Evolutionary conservation across 2,797 vertebrate genomes (phyloP).

Genomic region (Parauchenoglanis ngamensis): DNA sequence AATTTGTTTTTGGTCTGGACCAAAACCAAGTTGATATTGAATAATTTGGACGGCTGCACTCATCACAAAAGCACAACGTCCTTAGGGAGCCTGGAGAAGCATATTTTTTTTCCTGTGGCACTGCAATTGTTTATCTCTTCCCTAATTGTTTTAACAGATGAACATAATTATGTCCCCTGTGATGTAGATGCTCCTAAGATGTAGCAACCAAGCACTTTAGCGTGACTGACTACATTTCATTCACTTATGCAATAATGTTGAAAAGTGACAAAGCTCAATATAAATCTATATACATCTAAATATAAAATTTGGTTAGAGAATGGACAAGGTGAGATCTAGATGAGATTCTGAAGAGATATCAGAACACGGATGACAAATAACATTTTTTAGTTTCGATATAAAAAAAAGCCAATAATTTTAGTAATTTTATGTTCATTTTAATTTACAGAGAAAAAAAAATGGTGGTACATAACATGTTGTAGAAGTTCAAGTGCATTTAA

Average conservation of each 20-base stretch:
- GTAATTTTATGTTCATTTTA: neutral
- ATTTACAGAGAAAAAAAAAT: neutral
- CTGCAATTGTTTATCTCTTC: slow-evolving; percentile 11
- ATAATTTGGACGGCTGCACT: slow-evolving; percentile 28
- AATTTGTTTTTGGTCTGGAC: neutral
- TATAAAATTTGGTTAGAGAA: neutral
- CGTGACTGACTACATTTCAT: neutral
- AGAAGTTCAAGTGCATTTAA: neutral
- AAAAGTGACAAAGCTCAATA: neutral
- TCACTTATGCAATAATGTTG: neutral
- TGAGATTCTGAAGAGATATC: neutral
- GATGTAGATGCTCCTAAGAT: neutral
- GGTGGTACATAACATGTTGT: neutral
- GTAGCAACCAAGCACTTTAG: neutral
- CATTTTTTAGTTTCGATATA: neutral
- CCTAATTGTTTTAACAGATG: slow-evolving; percentile 44
- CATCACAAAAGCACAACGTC: slow-evolving; percentile 9
- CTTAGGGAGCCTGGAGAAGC: neutral
- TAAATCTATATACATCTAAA: neutral
- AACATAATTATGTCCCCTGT: slow-evolving; percentile 30
- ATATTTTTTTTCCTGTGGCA: neutral
- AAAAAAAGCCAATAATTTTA: neutral
- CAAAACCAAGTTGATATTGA: slow-evolving; percentile 4
- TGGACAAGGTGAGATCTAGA: neutral
- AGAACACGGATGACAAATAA: neutral